Base-by-base conservation (phyloP, 2,797 vertebrate species). In the Bufotes viridis region DNA sequence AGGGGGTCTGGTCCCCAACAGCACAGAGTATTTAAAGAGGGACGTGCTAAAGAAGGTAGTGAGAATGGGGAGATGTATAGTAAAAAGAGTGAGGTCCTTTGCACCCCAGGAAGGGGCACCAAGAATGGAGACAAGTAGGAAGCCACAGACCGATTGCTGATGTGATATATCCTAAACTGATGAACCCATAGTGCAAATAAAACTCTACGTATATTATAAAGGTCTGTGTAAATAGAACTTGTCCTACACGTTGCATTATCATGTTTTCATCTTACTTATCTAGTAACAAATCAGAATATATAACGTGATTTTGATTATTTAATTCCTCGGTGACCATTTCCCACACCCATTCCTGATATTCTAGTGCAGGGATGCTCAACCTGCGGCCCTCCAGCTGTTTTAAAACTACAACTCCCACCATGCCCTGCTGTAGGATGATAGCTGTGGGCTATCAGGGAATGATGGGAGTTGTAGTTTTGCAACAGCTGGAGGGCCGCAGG, bases 191-290 rank as follows among this genome's bases (percentile, higher is more conserved):
- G 49, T 24, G 49, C 2, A 2, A 12, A 24, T 53, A 18, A 34
- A 42, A 75, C 18, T 42, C 70, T 75, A 51, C 10, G 18, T 75
- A 76, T 53, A 76, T 14, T 78, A n/a, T 24, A 53, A 75, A 53
- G 49, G 11, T 75, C 72, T 75, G 22, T 75, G 42, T 75, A 78
- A 78, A 78, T 78, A 55, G 24, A 55, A 78, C 22, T n/a, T 24
- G 22, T 53, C 75, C 7, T 78, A 78, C 13, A 78, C 49, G 14
- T 76, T n/a, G 10, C 12, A 53, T 53, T 24, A 24, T 78, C n/a
- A n/a, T 78, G 75, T 8, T 78, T 76, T 75, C 24, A 15, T 55
- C 24, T n/a, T 75, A 53, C 22, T 78, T 24, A 7, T 22, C 70
- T 74, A 53, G 34, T 75, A 42, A 18, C 18, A 34, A 69, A 72